phyloP scores from a whole-genome alignment of 2,113 vertebrate species.

The Python bivittatus region DNA sequence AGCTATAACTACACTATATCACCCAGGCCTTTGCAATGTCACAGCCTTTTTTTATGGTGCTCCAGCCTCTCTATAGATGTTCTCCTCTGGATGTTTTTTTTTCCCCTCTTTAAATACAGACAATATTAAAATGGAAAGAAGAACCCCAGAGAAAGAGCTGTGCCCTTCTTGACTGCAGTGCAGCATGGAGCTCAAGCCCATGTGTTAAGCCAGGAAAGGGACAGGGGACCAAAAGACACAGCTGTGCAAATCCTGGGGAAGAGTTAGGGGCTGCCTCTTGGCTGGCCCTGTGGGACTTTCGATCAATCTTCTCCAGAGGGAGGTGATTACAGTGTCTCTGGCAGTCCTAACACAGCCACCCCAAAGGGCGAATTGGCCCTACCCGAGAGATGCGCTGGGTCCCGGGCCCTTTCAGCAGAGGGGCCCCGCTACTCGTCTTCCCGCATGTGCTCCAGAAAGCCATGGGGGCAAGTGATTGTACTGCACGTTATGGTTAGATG shows the following conservation, averaged over 20 bases:
- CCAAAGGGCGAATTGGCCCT: background rate
- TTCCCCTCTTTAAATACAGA: background rate
- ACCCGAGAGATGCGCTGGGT: background rate
- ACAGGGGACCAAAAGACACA: accelerated
- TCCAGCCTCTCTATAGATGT: background rate
- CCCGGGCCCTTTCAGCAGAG: background rate
- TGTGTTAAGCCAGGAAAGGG: background rate
- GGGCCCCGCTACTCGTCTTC: background rate
- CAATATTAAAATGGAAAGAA: background rate
- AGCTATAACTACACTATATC: background rate
- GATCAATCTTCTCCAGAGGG: background rate
- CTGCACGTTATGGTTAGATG: background rate
- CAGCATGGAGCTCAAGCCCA: background rate
- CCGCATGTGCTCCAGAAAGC: background rate
- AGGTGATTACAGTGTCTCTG: background rate
- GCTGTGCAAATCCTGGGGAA: accelerated
- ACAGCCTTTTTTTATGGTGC: background rate
- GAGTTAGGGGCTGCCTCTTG: background rate
- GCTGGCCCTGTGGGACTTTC: background rate
- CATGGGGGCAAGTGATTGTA: background rate
- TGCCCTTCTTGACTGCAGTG: conserved; percentile 27
- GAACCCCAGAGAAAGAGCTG: background rate
- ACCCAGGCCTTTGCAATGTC: background rate
- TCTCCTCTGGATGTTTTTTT: background rate
- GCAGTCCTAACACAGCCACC: background rate